These are phyloP conservation scores for Melinaea marsaeus DNA, from an alignment of 2,888 invertebrate genomes.

Conservation along the genomic window DNA sequence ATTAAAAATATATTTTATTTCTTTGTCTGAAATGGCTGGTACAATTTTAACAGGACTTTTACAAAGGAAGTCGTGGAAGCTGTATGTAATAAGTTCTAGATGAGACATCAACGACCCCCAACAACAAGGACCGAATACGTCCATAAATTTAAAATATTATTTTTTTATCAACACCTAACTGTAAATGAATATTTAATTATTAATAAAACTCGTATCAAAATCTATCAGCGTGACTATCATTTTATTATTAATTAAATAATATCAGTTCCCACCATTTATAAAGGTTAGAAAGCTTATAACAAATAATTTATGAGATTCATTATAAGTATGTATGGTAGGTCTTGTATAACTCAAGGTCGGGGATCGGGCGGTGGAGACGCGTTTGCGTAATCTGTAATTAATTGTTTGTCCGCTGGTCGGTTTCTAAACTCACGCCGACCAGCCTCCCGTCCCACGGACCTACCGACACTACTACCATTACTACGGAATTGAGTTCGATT, in stretches of 20 bases:
- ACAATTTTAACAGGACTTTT: no score
- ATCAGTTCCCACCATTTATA: neutral
- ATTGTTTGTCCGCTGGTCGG: slow-evolving; percentile 34
- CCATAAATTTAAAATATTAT: no score
- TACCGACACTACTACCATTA: slow-evolving; percentile 23
- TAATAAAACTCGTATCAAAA: no score
- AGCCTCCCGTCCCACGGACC: slow-evolving; percentile 28
- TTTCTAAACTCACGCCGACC: slow-evolving; percentile 33
- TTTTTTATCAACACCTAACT: no score
- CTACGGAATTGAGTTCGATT: slow-evolving; percentile 18
- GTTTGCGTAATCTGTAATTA: slow-evolving; percentile 39
- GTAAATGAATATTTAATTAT: no score
- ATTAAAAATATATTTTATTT: no score
- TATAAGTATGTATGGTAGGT: slow-evolving; percentile 2
- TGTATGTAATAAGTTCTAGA: no score
- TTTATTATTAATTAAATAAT: slow-evolving; percentile 2
- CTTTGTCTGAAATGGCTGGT: no score
- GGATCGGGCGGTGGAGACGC: slow-evolving; percentile 15
- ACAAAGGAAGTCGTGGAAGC: no score
- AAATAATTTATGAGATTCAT: neutral
- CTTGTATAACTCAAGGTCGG: slow-evolving; percentile 26
- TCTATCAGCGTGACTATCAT: neutral
- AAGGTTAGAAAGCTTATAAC: slow-evolving; percentile 6
- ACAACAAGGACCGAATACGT: no score
- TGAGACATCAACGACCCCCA: no score